Evolutionary conservation across 2,797 vertebrate genomes (phyloP).

Genomic region (Sebastes paucispinis): DNA sequence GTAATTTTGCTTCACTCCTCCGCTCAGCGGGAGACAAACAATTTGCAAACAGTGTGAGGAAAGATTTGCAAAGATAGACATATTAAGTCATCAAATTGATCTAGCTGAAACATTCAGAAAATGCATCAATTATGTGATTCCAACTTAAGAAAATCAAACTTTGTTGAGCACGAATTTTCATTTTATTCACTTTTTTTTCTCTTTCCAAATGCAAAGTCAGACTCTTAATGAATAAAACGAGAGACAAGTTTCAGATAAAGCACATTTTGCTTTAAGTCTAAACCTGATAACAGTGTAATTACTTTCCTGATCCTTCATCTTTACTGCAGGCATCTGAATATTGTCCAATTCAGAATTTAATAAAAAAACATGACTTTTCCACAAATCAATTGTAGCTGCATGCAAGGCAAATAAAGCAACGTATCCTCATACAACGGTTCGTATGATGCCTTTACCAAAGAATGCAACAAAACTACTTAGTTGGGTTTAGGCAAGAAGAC

Average conservation of each 20-base stretch:
- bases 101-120: not conserved
- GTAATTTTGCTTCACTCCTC: slow-evolving; percentile 21
- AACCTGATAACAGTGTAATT: not conserved
- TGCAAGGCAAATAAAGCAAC: not conserved
- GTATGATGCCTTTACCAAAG: no score
- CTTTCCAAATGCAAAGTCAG: not conserved
- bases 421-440: no score
- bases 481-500: no score
- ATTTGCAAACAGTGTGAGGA: slow-evolving; percentile 13
- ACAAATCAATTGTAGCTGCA: slow-evolving; percentile 3
- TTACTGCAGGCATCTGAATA: not conserved
- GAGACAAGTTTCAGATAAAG: no score
- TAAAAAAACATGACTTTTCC: slow-evolving; percentile 30
- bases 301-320: not conserved
- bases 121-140: not conserved
- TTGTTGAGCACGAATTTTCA: not conserved
- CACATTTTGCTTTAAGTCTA: no score
- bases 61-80: slow-evolving; percentile 20
- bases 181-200: not conserved
- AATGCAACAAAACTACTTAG: no score
- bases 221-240: not conserved
- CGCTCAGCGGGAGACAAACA: not conserved
- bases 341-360: not conserved
- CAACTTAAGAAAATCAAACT: not conserved
- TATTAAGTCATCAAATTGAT: not conserved